Evolutionary conservation across 2,888 invertebrate genomes (phyloP), one percentile per base, ranked within the genome.

Genomic region (Sesamia inferens): DNA sequence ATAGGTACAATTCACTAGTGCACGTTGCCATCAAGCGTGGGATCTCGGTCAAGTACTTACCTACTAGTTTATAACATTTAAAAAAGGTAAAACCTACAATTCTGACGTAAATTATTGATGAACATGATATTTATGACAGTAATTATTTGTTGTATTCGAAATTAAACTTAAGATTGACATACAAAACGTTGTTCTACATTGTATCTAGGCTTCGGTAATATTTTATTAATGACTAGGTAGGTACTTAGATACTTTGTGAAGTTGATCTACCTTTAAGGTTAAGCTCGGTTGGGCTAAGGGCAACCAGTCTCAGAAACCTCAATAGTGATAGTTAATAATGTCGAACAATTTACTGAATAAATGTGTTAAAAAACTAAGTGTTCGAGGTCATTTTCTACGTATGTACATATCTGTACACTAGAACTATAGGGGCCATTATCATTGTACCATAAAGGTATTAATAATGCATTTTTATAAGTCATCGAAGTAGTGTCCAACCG

Each of bases 291-390:
- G 48, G 69, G 79, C 77, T 90, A 89, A 92, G 91, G 91, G 88
- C 88, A 86, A 89, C 91, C 86, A 71, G 91, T 91, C 82, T 87
- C 82, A 91, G 87, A 90, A 88, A 91, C 90, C 89, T 90, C 85
- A 87, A 88, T 90, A 85, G 54, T 63, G 24, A 13, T 47, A 57
- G 24, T 8, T 58, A 77, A 81, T 68, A 55, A 55, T 61, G 81
- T 77, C 70, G 31, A 73, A 75, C 69, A 79, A 71, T 71, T 71
- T 62, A 83, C 70, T 19, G 71, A 51, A 72, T 70, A 76, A 51
- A 72, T 70, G 74, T 61, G 48, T 81, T 76, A 77, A 76, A 76
- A 78, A 76, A 73, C 59, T 61, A 65, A 72, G 54, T 62, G 19
- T 11, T 68, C 72, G 65, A 79, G 77, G 83, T 62, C 79, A 71